Conservation (phyloP, 2,113 vertebrate genomes). For the Stigmatopora argus region DNA sequence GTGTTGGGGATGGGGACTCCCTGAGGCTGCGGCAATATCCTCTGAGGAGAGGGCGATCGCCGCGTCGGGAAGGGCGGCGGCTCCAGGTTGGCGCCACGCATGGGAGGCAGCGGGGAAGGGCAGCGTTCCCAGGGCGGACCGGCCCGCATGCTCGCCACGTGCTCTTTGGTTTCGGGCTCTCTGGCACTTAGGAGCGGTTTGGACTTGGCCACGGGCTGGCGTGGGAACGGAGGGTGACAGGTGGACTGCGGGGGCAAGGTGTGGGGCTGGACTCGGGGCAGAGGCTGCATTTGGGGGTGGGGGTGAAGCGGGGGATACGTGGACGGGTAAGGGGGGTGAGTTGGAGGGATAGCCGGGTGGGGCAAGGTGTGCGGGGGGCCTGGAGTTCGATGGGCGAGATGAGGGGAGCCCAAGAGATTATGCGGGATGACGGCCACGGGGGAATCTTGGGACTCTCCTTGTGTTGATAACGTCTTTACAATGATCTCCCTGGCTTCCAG, state of each 20-base stretch:
- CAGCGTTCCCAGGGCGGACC: slow-evolving; percentile 82
- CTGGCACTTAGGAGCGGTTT: slow-evolving; percentile 89
- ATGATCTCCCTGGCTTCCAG: slow-evolving; percentile 83
- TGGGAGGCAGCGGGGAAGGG: slow-evolving; percentile 66
- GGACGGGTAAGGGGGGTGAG: slow-evolving; percentile 58
- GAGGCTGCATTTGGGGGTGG: slow-evolving; percentile 70
- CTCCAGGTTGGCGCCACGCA: slow-evolving; percentile 75
- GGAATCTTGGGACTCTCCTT: slow-evolving; percentile 93
- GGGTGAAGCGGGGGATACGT: slow-evolving; percentile 77
- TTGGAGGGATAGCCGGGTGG: slow-evolving; percentile 50
- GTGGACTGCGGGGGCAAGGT: slow-evolving; percentile 59
- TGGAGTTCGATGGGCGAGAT: slow-evolving; percentile 67
- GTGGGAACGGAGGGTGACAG: slow-evolving; percentile 68
- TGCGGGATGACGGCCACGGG: slow-evolving; percentile 75
- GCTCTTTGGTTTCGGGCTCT: slow-evolving; percentile 92
- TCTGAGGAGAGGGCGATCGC: slow-evolving; percentile 87
- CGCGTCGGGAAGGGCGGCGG: slow-evolving; percentile 74
- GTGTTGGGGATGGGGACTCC: slow-evolving; percentile 84
- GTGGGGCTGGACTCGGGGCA: slow-evolving; percentile 51
- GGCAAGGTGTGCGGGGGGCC: slow-evolving; percentile 41
- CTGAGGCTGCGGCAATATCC: slow-evolving; percentile 94
- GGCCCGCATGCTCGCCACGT: slow-evolving; percentile 64
- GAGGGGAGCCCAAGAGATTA: slow-evolving; percentile 83
- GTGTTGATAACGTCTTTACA: slow-evolving; percentile 86
- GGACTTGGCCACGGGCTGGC: slow-evolving; percentile 73